Percentiles rank a stretch among this genome's conserved stretches.
Conservation (phyloP, 37 sponge, comb jelly and placozoan genomes). For the Diacarnus erythraeanus region DNA sequence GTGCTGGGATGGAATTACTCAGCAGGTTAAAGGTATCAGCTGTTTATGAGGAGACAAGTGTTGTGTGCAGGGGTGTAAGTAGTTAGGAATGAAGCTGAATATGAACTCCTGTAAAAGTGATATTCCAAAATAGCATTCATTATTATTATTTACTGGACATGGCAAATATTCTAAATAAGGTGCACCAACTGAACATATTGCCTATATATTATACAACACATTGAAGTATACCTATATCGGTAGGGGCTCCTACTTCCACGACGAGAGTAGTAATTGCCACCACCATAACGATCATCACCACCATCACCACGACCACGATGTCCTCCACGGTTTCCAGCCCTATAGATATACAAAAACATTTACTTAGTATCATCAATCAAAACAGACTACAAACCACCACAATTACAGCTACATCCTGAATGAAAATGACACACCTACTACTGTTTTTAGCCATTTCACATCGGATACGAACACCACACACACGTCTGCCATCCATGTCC, state of each 20-base stretch:
- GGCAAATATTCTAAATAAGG: too few relatives aligned
- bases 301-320: background rate
- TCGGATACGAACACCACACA: constrained; percentile 81
- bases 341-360: background rate
- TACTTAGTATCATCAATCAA: background rate
- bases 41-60: constrained; percentile 14
- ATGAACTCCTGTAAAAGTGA: constrained; percentile 8
- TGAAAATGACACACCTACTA: constrained; percentile 42
- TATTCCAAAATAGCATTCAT: too few relatives aligned
- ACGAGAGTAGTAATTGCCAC: background rate
- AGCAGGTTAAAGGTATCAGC: background rate
- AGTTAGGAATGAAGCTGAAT: background rate
- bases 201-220: background rate
- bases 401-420: background rate
- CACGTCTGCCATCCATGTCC: constrained; percentile 84
- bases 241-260: background rate
- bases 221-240: constrained; percentile 11
- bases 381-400: background rate
- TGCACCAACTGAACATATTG: background rate
- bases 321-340: background rate
- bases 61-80: background rate
- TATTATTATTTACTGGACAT: too few relatives aligned
- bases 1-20: too few relatives aligned
- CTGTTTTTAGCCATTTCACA: constrained; percentile 79
- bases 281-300: background rate